Evolutionary conservation across 2,888 invertebrate species (phyloP).

Genomic region (Zygaena filipendulae): DNA sequence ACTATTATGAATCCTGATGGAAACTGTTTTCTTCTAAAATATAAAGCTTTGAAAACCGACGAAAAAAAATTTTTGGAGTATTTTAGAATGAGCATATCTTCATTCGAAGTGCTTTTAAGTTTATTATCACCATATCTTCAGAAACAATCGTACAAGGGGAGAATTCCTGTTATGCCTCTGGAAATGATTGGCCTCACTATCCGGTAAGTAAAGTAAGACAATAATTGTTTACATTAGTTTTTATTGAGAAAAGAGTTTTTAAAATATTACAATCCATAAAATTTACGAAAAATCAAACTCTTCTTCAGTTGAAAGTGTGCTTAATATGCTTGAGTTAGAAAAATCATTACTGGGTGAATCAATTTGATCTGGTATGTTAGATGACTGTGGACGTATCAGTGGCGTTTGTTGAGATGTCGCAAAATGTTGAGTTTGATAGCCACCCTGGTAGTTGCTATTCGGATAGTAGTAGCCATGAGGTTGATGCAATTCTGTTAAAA

Average conservation of each 20-base stretch:
- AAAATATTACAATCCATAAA: constrained; percentile 19
- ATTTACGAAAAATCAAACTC: constrained; percentile 20
- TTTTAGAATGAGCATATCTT: constrained; percentile 22
- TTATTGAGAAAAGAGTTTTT: constrained; percentile 19
- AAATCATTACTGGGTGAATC: constrained; percentile 19
- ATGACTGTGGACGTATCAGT: constrained; percentile 20
- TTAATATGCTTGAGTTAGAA: constrained; percentile 18
- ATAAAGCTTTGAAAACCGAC: constrained; percentile 13
- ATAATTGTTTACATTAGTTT: constrained; percentile 19
- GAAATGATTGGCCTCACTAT: constrained; percentile 20
- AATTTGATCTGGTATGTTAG: constrained; percentile 21
- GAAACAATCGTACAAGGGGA: constrained; percentile 21
- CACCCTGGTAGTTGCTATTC: constrained; percentile 15
- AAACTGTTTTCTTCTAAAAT: constrained; percentile 11
- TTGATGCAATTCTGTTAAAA: constrained; percentile 19
- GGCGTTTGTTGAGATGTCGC: constrained; percentile 20
- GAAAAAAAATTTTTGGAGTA: constrained; percentile 17
- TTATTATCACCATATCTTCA: no score
- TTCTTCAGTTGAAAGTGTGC: constrained; percentile 17
- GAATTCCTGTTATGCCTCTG: constrained; percentile 23
- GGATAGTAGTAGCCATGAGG: constrained; percentile 16
- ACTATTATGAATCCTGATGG: constrained; percentile 10
- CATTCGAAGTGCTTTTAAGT: constrained; percentile 16
- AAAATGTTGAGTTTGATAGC: constrained; percentile 19
- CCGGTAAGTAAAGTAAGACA: constrained; percentile 10